Evolutionary conservation across 2,113 vertebrate genomes (phyloP).

Genomic region (Ifrita kowaldi): DNA sequence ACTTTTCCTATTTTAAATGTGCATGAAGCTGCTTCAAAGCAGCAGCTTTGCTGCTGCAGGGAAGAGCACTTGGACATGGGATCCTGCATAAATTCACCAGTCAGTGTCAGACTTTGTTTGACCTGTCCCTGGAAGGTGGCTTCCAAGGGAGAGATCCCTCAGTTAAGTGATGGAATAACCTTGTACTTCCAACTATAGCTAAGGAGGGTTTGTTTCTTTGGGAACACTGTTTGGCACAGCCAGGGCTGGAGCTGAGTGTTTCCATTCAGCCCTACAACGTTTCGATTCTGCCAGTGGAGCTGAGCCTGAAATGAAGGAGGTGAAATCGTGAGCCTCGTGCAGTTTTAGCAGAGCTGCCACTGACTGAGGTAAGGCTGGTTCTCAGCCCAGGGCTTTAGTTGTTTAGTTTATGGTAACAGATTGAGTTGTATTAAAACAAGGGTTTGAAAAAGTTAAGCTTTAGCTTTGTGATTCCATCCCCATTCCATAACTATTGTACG

Average conservation of each 20-base stretch:
- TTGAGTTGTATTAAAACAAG: not conserved
- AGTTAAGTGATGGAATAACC: not conserved
- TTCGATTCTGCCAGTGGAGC: not conserved
- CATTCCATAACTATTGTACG: not conserved
- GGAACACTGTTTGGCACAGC: not conserved
- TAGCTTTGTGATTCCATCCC: not conserved
- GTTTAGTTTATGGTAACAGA: not conserved
- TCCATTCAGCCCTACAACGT: not conserved
- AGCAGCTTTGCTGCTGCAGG: not conserved
- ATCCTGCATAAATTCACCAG: not conserved
- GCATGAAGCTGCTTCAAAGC: not conserved
- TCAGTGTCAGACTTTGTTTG: not conserved
- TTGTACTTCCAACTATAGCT: accelerated
- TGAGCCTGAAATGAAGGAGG: not conserved
- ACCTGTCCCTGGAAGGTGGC: not conserved
- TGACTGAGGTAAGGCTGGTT: not conserved
- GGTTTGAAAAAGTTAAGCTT: not conserved
- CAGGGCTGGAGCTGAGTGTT: not conserved
- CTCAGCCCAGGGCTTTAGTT: not conserved
- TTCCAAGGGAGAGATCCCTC: not conserved
- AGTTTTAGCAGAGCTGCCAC: not conserved
- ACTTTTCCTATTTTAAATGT: not conserved
- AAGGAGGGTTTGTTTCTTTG: not conserved
- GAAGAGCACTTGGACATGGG: not conserved
- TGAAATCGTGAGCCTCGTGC: not conserved